These are phyloP conservation scores for Melanerpes aurifrons DNA, from an alignment of 2,113 vertebrate species.

Conservation along the genomic window DNA sequence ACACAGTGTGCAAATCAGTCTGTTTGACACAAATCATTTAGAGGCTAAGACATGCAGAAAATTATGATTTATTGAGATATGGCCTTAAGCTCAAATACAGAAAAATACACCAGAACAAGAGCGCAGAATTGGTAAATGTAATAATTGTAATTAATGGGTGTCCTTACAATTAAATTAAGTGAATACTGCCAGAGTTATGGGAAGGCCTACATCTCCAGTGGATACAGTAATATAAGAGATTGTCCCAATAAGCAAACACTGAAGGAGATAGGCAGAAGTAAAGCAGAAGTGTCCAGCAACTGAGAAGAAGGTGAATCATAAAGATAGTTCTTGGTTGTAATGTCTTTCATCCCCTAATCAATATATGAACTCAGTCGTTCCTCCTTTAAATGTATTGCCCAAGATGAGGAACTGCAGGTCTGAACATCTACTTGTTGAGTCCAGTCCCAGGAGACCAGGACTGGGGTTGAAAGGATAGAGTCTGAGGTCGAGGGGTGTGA, in stretches of 20 bases:
- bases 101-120: neutral
- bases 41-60: constrained; percentile 56
- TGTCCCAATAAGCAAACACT: neutral
- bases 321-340: neutral
- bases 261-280: neutral
- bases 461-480: neutral
- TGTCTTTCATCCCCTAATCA: neutral
- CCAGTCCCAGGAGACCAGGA: neutral
- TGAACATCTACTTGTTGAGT: neutral
- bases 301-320: neutral
- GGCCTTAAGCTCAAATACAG: neutral
- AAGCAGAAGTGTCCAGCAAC: neutral
- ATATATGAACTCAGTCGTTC: neutral
- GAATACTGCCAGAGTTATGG: neutral
- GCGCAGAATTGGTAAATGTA: constrained; percentile 40
- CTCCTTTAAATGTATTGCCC: neutral
- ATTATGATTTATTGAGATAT: constrained; percentile 38
- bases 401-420: neutral
- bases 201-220: neutral
- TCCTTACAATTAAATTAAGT: constrained; percentile 30
- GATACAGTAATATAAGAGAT: neutral
- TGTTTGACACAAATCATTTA: constrained; percentile 37
- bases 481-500: too few relatives aligned
- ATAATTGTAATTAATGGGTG: neutral
- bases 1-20: neutral